Base-by-base conservation (phyloP, 37 sponge, comb jelly and placozoan species). In the Geodia barretti region DNA sequence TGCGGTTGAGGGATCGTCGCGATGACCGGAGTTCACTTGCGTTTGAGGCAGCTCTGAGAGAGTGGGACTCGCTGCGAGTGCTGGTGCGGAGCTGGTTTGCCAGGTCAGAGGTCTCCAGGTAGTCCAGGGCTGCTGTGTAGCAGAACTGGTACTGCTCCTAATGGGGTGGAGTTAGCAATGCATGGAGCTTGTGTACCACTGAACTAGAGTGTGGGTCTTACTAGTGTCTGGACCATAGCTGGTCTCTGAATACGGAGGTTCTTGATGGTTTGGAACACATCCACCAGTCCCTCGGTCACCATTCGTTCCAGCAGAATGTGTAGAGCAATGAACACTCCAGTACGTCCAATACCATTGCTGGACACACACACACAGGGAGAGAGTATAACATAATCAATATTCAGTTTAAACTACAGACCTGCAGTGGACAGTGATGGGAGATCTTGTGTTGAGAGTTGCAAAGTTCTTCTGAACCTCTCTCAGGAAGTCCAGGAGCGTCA, bases 161-260 rank as follows among this genome's bases (percentile, higher is more conserved):
- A 4, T 29, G 3, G 35, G 25, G 29, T 36, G 38, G 14, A 38
- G 35, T 24, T 41, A 62, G 31, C 1, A 60, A 36, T 74, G 32
- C 1, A 40, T 21, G n/a, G 39, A n/a, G 7, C 8, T 0, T 31
- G 60, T 32, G 31, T 77, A 47, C 59, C 39, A 58, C 34, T 58
- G 1, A 25, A 54, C 8, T 29, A 26, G 19, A 59, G 43, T 28
- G 8, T 37, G 30, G 7, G 19, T 2, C 98, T 92, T 64, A 97
- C 98, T 77, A 91, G 72, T 41, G 94, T 98, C 80, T 93, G 95
- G 33, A 98, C 99, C 94, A 95, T 93, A 78, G 92, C 94, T 34
- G 96, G 90, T 73, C 99, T 89, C 82, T 98, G 99, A 19, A 89
- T 89, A 1, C 99, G 77, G 61, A 95, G 77, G 70, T 76, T 90